Evolutionary conservation across 1,140 invertebrate species (phyloP), one percentile per base, ranked within the genome.

Genomic region (Drosophila pruinosa): DNA sequence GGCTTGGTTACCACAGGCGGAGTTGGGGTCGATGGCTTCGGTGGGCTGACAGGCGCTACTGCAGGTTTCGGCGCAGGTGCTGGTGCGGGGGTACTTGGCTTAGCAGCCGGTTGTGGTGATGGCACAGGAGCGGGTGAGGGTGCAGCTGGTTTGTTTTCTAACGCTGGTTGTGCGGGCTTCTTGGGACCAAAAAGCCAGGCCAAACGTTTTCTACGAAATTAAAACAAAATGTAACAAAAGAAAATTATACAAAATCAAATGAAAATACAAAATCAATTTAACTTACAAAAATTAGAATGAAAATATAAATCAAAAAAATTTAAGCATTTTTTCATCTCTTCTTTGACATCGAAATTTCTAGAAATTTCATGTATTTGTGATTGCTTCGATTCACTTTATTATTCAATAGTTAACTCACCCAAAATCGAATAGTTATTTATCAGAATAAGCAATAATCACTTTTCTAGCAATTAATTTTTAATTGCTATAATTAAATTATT

Each of bases 131-230:
- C 58, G 2, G 59, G 36, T 34, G 57, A 8, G 2, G 64, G 47
- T 47, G 59, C 52, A 3, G 61, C 56, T 22, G 79, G 79, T 58
- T 90, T 90, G 52, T 86, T 79, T 43, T 89, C 83, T 58, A 90
- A 57, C 47, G 83, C 89, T 21, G 45, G 65, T 24, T 70, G 64
- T 64, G 77, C 71, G 15, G 80, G 80, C 61, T 83, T 88, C 52
- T 90, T 89, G 34, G 70, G 64, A 65, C 64, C 73, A 68, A 91
- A 90, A 67, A 91, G 71, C 89, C 89, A 91, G 65, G 75, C 79
- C 72, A 90, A 89, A 64, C 83, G 89, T 79, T 91, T 91, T 58
- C 89, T 91, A 90, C 48, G 67, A 64, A 62, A 72, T 15, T 15
- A 75, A 69, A 64, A 54, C 19, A 57, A 67, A 69, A 57, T n/a